Evolutionary conservation across 1,140 invertebrate genomes (phyloP).

Genomic region (Macrosteles quadrilineatus): DNA sequence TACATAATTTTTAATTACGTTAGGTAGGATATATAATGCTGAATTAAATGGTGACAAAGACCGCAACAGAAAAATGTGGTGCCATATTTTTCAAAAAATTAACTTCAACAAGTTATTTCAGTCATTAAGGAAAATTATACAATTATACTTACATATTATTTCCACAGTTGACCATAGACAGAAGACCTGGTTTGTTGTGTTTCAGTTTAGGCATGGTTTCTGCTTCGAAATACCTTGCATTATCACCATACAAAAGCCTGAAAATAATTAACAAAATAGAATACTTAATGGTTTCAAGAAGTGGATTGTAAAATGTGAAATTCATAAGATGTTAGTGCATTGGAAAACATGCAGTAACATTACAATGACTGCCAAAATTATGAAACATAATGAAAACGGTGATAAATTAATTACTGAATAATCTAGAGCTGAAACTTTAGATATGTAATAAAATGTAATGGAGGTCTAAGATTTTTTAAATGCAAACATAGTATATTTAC

Average conservation of each 20-base stretch:
- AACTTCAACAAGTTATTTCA: too few relatives aligned
- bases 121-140: too few relatives aligned
- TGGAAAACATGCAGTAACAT: too few relatives aligned
- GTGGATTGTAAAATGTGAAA: slow-evolving; percentile 18
- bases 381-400: not conserved
- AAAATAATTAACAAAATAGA: slow-evolving; percentile 39
- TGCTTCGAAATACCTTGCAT: slow-evolving; percentile 89
- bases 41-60: too few relatives aligned
- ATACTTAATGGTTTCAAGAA: not conserved
- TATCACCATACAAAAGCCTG: slow-evolving; percentile 75
- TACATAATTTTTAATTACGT: too few relatives aligned
- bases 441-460: too few relatives aligned
- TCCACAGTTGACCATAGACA: slow-evolving; percentile 97
- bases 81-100: too few relatives aligned
- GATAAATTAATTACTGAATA: not conserved
- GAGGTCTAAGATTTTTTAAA: too few relatives aligned
- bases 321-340: too few relatives aligned
- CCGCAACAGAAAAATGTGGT: too few relatives aligned
- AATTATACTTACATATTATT: slow-evolving; percentile 67
- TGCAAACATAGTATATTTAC: slow-evolving; percentile 44
- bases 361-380: not conserved
- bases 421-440: not conserved
- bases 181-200: slow-evolving; percentile 79
- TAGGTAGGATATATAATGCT: too few relatives aligned
- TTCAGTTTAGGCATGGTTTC: slow-evolving; percentile 91